Base-by-base conservation (phyloP, 2,113 vertebrate species). In the Ochotona curzoniae region DNA sequence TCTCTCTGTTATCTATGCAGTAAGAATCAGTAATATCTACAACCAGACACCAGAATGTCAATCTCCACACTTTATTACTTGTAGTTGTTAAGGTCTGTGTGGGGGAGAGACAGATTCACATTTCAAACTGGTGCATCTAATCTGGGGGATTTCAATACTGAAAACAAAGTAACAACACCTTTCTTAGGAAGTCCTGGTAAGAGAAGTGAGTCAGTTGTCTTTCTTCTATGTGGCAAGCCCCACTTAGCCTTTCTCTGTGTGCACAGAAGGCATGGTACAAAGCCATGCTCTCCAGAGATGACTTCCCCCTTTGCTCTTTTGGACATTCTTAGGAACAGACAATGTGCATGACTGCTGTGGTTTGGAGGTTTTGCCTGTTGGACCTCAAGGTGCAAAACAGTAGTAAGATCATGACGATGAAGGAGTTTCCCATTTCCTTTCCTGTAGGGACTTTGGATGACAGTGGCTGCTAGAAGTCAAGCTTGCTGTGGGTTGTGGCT, bases 61-160 rank as follows among this genome's bases (percentile, higher is more conserved):
- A n/a, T 32, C 60, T 90, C 61, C 86, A 71, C 20, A 32, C 66
- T 83, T 94, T 63, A 15, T 80, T 80, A 74, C 57, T 79, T 89
- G 75, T 30, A 32, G 17, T 54, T 67, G 87, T 71, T 75, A 28
- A 60, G 26, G 20, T 63, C 5, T 51, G 2, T 15, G 7, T 2
- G 14, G 3, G 28, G 3, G 4, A 44, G 25, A 25, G 4, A n/a
- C 11, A 5, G 21, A 6, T 67, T 93, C 38, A 67, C 1, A 32
- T 78, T 51, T 86, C 47, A 82, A 80, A 66, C 2, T 67, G 51
- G 60, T 57, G 21, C 78, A 26, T 76, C 79, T 83, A 35, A 79
- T 84, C 35, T 92, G 66, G 73, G 47, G 38, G n/a, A 79, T 89
- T 93, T 82, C 17, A 76, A 13, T 73, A 28, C 32, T 81, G 15